Conservation (phyloP, 2,888 invertebrate genomes). For the Lamellibrachia satsuma region DNA sequence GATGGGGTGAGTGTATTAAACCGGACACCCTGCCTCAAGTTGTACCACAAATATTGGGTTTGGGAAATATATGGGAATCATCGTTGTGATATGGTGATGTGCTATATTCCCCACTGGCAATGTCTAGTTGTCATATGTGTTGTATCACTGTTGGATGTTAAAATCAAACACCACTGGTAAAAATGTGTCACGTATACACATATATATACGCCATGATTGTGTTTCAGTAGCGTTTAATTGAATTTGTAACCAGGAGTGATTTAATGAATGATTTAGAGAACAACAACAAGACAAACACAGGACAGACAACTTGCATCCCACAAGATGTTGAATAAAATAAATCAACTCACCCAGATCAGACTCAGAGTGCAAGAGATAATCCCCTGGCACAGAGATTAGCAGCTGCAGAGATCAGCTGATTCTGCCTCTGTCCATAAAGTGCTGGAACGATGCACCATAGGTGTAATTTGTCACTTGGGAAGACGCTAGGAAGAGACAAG, state of each 20-base stretch:
- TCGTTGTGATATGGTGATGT: neutral
- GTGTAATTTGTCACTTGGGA: neutral
- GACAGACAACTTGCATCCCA: neutral
- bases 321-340: neutral
- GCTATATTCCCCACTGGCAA: neutral
- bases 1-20: neutral
- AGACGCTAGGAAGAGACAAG: neutral
- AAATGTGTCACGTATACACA: no score
- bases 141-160: neutral
- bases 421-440: neutral
- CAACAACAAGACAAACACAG: neutral
- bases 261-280: neutral
- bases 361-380: neutral
- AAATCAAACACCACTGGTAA: no score
- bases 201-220: no score
- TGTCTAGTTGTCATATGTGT: neutral
- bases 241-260: no score
- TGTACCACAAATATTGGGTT: no score
- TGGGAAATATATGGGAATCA: neutral
- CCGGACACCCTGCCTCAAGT: no score
- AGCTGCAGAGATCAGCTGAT: neutral
- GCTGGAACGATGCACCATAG: neutral
- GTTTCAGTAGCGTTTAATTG: no score
- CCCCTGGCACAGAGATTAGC: neutral
- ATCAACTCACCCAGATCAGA: slow-evolving; percentile 7